A percentile compares a stretch with the other conserved stretches of the same genome.
These are phyloP conservation scores for Austrolebias charrua DNA, from an alignment of 2,797 vertebrate genomes.

Conservation along the genomic window DNA sequence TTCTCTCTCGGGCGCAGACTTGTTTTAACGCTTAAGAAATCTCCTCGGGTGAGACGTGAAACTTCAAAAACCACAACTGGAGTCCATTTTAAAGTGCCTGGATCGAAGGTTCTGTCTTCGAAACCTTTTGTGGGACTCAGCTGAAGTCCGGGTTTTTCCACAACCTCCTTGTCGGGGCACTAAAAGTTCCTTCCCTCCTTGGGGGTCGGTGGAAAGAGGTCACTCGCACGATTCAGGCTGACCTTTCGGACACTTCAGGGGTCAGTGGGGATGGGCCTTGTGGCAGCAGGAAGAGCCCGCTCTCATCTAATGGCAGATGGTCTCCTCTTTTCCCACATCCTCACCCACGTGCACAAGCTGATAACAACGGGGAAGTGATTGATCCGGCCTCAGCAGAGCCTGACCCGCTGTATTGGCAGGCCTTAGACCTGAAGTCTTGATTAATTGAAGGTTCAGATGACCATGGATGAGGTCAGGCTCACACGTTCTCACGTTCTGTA, in stretches of 20 bases:
- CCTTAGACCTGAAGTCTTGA: constrained; percentile 60
- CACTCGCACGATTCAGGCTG: constrained; percentile 65
- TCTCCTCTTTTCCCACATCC: constrained; percentile 49
- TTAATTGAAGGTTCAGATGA: constrained; percentile 54
- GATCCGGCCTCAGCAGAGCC: constrained; percentile 64
- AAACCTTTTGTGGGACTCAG: constrained; percentile 48
- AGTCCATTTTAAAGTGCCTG: too few species aligned
- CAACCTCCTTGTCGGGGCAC: constrained; percentile 39
- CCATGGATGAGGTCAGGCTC: constrained; percentile 28
- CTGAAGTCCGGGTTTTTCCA: constrained; percentile 43
- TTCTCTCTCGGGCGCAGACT: too few species aligned
- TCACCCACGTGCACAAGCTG: constrained; percentile 67
- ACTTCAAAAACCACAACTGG: too few species aligned
- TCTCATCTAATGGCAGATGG: constrained; percentile 53
- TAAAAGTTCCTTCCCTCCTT: constrained; percentile 43
- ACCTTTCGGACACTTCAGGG: constrained; percentile 67
- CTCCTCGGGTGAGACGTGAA: too few species aligned
- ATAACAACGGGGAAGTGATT: constrained; percentile 76
- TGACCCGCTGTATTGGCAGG: constrained; percentile 66
- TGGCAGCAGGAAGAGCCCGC: constrained; percentile 38
- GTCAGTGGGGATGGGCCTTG: constrained; percentile 74
- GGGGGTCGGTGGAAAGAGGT: constrained; percentile 76
- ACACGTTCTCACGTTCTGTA: constrained; percentile 65
- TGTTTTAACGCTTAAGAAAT: too few species aligned
- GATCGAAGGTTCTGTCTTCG: too few species aligned